These are phyloP conservation scores for Cyclina sinensis DNA, from an alignment of 1,140 invertebrate genomes.

Conservation along the genomic window DNA sequence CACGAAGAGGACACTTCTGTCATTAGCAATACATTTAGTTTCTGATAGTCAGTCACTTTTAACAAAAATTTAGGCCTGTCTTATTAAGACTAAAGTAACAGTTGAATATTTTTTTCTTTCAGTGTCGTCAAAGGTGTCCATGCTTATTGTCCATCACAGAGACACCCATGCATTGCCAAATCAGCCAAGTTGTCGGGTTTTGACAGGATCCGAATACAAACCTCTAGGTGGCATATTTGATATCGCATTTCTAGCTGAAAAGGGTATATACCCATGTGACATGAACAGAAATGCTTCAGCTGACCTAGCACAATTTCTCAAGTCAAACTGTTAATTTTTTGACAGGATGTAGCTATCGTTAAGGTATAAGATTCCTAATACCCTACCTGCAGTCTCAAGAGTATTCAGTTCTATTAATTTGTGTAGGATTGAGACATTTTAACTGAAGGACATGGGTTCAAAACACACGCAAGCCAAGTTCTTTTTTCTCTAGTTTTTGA, in stretches of 20 bases:
- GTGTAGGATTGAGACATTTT: too few relatives aligned
- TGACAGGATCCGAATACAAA: conserved; percentile 65
- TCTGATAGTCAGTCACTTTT: neutral
- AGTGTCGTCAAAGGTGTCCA: conserved; percentile 43
- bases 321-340: too few relatives aligned
- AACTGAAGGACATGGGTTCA: too few relatives aligned
- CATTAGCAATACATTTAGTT: neutral
- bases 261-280: conserved; percentile 67
- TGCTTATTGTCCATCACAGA: conserved; percentile 70
- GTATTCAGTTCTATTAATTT: too few relatives aligned
- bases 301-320: too few relatives aligned
- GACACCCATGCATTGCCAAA: conserved; percentile 64
- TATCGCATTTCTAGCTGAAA: conserved; percentile 61
- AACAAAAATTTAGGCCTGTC: too few relatives aligned
- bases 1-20: too few relatives aligned
- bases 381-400: too few relatives aligned
- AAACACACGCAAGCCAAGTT: too few relatives aligned
- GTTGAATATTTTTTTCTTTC: neutral
- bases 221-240: conserved; percentile 67
- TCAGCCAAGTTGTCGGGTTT: conserved; percentile 62
- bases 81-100: neutral
- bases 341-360: too few relatives aligned
- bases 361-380: too few relatives aligned
- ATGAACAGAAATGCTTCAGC: conserved; percentile 51
- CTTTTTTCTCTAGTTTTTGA: too few relatives aligned